Conservation (phyloP, 2,888 invertebrate genomes). For the Salpingus planirostris region DNA sequence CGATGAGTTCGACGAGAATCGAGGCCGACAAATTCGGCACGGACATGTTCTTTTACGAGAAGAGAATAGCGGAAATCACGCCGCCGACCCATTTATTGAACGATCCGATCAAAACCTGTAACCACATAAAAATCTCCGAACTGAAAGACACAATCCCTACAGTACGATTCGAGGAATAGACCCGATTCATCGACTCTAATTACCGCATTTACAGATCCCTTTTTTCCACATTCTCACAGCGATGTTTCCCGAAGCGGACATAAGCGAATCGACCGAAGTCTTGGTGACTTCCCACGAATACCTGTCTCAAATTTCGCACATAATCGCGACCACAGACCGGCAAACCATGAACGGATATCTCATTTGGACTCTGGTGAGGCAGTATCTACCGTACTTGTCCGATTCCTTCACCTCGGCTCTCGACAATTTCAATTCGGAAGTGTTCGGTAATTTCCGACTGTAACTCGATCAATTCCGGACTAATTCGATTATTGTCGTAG, state of each 20-base stretch:
- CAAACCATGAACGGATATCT: slow-evolving; percentile 50
- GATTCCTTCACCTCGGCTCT: slow-evolving; percentile 33
- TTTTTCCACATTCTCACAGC: slow-evolving; percentile 42
- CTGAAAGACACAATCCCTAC: slow-evolving; percentile 39
- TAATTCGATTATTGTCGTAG: slow-evolving; percentile 18
- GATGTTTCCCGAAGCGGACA: slow-evolving; percentile 43
- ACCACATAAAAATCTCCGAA: slow-evolving; percentile 39
- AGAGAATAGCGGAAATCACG: slow-evolving; percentile 46
- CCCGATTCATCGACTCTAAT: neutral
- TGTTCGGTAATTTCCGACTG: slow-evolving; percentile 26
- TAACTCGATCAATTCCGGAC: slow-evolving; percentile 1
- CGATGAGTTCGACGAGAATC: slow-evolving; percentile 41
- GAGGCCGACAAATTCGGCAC: slow-evolving; percentile 44
- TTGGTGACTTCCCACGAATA: slow-evolving; percentile 46
- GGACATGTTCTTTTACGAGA: slow-evolving; percentile 48
- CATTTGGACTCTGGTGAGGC: slow-evolving; percentile 48
- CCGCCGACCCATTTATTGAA: slow-evolving; percentile 33
- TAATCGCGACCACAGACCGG: slow-evolving; percentile 45
- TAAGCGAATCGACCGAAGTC: slow-evolving; percentile 46
- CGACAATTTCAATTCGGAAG: slow-evolving; percentile 28
- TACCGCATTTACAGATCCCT: slow-evolving; percentile 35
- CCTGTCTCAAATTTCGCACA: slow-evolving; percentile 43
- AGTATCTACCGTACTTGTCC: slow-evolving; percentile 48
- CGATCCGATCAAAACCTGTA: slow-evolving; percentile 38
- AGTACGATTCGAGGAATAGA: too few species aligned